Evolutionary conservation across 1,140 invertebrate species (phyloP), one percentile per base, ranked within the genome.

Genomic region (Pseudobourletiella spinata): DNA sequence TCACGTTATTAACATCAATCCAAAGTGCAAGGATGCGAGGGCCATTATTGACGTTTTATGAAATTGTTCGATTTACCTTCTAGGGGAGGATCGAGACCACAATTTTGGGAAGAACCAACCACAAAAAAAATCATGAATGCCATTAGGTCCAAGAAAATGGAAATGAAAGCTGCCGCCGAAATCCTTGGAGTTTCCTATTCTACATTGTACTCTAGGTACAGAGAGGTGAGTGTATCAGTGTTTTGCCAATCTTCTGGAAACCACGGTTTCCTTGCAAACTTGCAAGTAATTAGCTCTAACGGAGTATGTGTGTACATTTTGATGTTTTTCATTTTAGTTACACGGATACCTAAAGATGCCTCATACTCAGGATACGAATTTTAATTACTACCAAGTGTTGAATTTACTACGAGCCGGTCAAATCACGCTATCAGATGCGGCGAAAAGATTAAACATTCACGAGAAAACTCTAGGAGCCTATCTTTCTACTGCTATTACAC

Each of bases 61-160:
- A n/a, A n/a, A 14, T 52, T 52, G 4, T 52, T n/a, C n/a, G n/a
- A n/a, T n/a, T n/a, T n/a, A n/a, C n/a, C n/a, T 64, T 50, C 28
- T 26, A 66, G 66, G 25, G 71, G 87, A 70, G 88, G 89, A 1
- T 76, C 89, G 30, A 76, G 89, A 39, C 89, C 89, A 62, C 89
- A 93, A 73, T 93, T 92, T 75, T 93, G 90, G 89, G 89, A 92
- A 72, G 89, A 91, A 74, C 83, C 85, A 1, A 86, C 86, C 62
- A 87, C 86, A 48, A 82, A 85, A 74, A 80, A 85, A 52, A 84
- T 92, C 39, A 88, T 93, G 85, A 88, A 91, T 73, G 86, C 88
- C 16, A 90, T 91, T 24, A 86, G 89, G 69, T 87, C 87, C 67
- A 91, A 91, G 76, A 88, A 90, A 78, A 74, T 93, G 69, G 89